Percentiles rank a stretch among this genome's conserved stretches.
phyloP scores from a whole-genome alignment of 2,888 invertebrate genomes.

The Bembecia ichneumoniformis region DNA sequence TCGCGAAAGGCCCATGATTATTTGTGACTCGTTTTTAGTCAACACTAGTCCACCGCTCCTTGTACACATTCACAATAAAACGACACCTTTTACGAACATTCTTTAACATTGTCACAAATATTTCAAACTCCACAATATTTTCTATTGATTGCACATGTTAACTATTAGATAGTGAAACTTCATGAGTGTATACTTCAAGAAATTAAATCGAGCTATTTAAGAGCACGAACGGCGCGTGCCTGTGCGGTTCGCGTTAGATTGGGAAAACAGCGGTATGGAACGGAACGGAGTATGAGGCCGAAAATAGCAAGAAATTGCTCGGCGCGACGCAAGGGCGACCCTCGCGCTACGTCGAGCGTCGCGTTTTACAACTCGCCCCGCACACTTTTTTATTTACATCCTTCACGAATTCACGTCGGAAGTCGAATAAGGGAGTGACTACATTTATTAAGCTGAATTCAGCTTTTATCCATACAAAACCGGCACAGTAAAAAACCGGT shows the following conservation, averaged over 20 bases:
- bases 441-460: no score
- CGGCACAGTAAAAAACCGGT: no score
- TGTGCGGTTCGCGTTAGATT: slow-evolving; percentile 68
- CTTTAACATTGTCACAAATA: slow-evolving; percentile 28
- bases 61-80: slow-evolving; percentile 30
- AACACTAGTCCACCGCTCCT: slow-evolving; percentile 44
- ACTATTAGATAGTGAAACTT: no score
- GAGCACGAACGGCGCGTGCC: slow-evolving; percentile 59
- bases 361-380: slow-evolving; percentile 13
- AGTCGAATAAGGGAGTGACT: no score
- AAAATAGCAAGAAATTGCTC: slow-evolving; percentile 67
- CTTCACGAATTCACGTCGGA: no score
- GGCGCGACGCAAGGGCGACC: slow-evolving; percentile 65
- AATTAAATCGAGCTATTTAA: slow-evolving; percentile 14
- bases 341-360: slow-evolving; percentile 36
- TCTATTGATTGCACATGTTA: background rate
- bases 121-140: background rate
- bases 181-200: no score
- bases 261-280: slow-evolving; percentile 69
- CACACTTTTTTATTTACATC: slow-evolving; percentile 6
- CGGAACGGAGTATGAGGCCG: slow-evolving; percentile 42
- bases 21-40: slow-evolving; percentile 22
- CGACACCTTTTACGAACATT: slow-evolving; percentile 33
- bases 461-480: no score
- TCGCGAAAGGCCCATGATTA: slow-evolving; percentile 57